Conservation (phyloP, 2,113 vertebrate genomes). For the Sus scrofa region T2T-Sscrofa CM000830.6:117852001-117852500, state of each 20-base stretch:
- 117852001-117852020: conserved; percentile 43
- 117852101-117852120: not conserved
- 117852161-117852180: not conserved
- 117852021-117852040: not conserved
- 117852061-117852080: not conserved
- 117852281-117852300: not conserved
- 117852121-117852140: not conserved
- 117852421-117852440: not conserved
- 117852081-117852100: not conserved
- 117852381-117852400: conserved; percentile 9
- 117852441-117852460: conserved; percentile 82
- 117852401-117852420: not conserved
- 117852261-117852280: conserved; percentile 31
- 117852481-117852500: conserved; percentile 50
- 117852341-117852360: conserved; percentile 10
- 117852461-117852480: conserved; percentile 64
- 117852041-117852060: conserved; percentile 6
- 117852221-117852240: not conserved
- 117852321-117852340: conserved; percentile 45
- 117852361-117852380: not conserved
- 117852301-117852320: not conserved
- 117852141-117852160: not conserved
- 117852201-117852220: conserved; percentile 28
- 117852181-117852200: too few relatives aligned
- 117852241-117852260: conserved; percentile 15